These are phyloP conservation scores for Monodelphis domestica DNA, from an alignment of 2,797 vertebrate genomes.

Conservation along the genomic window DNA sequence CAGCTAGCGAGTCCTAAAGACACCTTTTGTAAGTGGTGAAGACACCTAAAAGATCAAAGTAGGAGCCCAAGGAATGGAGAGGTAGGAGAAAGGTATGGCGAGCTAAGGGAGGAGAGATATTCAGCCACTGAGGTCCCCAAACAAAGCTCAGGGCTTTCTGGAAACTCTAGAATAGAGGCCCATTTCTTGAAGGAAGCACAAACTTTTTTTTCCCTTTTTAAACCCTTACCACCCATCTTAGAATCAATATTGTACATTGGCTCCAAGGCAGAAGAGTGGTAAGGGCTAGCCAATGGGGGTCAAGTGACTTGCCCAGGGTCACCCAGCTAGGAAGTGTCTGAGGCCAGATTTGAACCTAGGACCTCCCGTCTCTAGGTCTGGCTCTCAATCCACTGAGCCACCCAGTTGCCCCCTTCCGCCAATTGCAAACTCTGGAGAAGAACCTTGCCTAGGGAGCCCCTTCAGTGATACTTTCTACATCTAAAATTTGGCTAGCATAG, in stretches of 20 bases:
- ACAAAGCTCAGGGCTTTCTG: background rate
- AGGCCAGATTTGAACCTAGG: too few relatives aligned
- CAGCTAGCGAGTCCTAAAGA: slow-evolving; percentile 62
- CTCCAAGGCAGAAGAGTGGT: too few relatives aligned
- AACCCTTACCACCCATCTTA: too few relatives aligned
- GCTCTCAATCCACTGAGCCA: too few relatives aligned
- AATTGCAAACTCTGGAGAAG: background rate
- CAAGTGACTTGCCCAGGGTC: too few relatives aligned
- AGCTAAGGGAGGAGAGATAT: slow-evolving; percentile 29
- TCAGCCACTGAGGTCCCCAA: background rate
- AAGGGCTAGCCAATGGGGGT: too few relatives aligned
- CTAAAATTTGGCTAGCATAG: slow-evolving; percentile 35
- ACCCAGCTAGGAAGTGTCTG: too few relatives aligned
- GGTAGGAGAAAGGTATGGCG: slow-evolving; percentile 7
- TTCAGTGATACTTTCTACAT: slow-evolving; percentile 22
- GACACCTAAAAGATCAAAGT: slow-evolving; percentile 10
- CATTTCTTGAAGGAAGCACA: background rate
- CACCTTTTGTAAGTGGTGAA: slow-evolving; percentile 74
- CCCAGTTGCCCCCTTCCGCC: too few relatives aligned
- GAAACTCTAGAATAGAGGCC: background rate
- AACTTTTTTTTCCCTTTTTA: too few relatives aligned
- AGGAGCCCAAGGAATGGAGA: slow-evolving; percentile 28
- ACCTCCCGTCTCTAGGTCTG: too few relatives aligned
- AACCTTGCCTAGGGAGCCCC: slow-evolving; percentile 24
- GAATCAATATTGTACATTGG: too few relatives aligned